A percentile compares a stretch with the other conserved stretches of the same genome.
phyloP scores from a whole-genome alignment of 2,113 vertebrate species.

The Forbesichthys agassizii region DNA sequence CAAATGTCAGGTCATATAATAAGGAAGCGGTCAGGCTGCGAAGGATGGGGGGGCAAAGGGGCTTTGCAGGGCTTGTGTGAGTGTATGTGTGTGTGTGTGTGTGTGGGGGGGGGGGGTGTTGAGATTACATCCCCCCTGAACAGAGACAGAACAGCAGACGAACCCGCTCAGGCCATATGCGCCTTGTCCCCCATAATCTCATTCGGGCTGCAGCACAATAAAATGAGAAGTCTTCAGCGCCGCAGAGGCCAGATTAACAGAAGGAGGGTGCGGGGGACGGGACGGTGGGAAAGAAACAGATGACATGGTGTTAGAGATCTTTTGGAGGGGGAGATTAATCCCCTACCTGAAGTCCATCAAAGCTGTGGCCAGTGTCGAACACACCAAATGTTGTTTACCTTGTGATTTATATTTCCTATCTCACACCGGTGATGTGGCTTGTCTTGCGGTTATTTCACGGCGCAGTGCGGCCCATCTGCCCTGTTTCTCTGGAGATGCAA shows the following conservation, averaged over 20 bases:
- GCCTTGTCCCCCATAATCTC: constrained; percentile 56
- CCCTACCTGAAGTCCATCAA: constrained; percentile 59
- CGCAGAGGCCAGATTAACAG: constrained; percentile 22
- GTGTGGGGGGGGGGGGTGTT: too few species aligned
- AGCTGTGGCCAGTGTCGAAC: neutral
- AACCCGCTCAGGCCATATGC: constrained; percentile 61
- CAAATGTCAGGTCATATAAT: constrained; percentile 57
- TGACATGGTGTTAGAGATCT: neutral
- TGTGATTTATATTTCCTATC: neutral
- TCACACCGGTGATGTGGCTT: neutral
- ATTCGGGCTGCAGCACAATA: constrained; percentile 54
- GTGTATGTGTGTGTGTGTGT: neutral
- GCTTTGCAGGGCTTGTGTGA: neutral
- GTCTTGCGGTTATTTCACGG: constrained; percentile 23
- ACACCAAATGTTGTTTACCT: constrained; percentile 56
- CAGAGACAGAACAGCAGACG: constrained; percentile 23
- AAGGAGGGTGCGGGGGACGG: constrained; percentile 2
- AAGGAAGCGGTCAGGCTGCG: constrained; percentile 30
- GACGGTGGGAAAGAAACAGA: too few species aligned
- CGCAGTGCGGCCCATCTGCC: constrained; percentile 67
- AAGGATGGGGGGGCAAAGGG: constrained; percentile 18
- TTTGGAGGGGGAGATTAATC: constrained; percentile 52
- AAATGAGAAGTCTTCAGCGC: constrained; percentile 39
- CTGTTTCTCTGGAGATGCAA: constrained; percentile 60
- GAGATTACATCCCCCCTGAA: neutral